Percentiles rank a stretch among this genome's conserved stretches.
Evolutionary conservation across 2,113 vertebrate genomes (phyloP).

Genomic region (Rostratula benghalensis): DNA sequence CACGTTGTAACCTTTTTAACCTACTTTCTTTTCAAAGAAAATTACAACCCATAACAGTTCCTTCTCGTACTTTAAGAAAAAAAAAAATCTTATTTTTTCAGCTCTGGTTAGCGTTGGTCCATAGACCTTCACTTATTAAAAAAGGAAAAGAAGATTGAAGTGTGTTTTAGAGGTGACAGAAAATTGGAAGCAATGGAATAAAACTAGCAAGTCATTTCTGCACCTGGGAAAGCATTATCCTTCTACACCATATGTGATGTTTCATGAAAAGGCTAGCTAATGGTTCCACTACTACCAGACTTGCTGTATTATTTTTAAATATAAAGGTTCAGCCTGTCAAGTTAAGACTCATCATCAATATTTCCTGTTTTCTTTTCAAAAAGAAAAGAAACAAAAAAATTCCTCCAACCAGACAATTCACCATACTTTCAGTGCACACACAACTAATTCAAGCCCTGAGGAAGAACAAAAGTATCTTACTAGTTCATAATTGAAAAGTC

Average conservation of each 20-base stretch:
- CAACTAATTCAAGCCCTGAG: neutral
- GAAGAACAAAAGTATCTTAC: neutral
- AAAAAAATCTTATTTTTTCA: neutral
- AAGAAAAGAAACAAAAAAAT: neutral
- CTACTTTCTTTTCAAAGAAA: constrained; percentile 1
- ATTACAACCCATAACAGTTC: neutral
- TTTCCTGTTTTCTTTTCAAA: neutral
- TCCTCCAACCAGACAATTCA: neutral
- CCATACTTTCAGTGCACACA: neutral
- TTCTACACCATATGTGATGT: neutral
- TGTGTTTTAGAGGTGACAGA: neutral
- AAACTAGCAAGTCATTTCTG: neutral
- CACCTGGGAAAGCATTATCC: neutral
- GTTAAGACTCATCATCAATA: neutral
- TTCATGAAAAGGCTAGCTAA: neutral
- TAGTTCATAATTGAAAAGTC: neutral
- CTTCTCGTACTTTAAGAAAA: neutral
- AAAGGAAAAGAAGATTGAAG: neutral
- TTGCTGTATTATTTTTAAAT: neutral
- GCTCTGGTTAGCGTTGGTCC: neutral
- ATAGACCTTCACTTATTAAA: neutral
- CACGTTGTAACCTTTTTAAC: constrained; percentile 18
- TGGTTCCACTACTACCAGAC: neutral
- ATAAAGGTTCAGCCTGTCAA: neutral
- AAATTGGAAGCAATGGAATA: neutral